Percentiles rank a stretch among this genome's conserved stretches.
These are phyloP conservation scores for Mormyrus hasselquistii DNA, from an alignment of 2,797 vertebrate species.

Conservation along the genomic window DNA sequence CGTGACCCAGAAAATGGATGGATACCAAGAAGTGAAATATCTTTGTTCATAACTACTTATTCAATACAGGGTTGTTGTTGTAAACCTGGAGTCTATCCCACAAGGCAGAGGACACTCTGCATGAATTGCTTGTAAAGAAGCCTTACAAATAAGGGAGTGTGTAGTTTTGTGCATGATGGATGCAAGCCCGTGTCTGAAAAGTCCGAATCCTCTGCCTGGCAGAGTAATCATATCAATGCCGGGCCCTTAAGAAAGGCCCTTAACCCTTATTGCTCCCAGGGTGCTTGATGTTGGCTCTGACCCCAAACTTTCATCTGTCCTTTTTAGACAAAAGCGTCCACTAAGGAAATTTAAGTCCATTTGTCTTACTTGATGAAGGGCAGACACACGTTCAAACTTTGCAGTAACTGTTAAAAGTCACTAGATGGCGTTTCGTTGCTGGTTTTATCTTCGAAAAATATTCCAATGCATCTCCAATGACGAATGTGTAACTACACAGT, in stretches of 20 bases:
- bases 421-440: slow-evolving; percentile 2
- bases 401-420: background rate
- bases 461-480: background rate
- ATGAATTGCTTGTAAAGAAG: background rate
- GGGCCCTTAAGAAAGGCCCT: background rate
- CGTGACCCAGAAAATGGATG: background rate
- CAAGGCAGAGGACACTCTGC: background rate
- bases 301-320: background rate
- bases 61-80: background rate
- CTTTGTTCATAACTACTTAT: background rate
- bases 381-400: background rate
- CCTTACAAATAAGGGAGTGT: background rate
- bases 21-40: background rate
- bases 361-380: background rate
- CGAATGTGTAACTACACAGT: background rate
- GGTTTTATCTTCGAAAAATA: background rate
- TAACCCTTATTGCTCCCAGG: background rate
- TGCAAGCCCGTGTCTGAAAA: background rate
- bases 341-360: background rate
- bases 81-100: background rate
- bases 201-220: background rate
- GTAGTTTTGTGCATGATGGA: background rate
- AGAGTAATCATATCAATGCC: background rate
- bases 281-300: background rate
- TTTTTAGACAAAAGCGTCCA: background rate